phyloP scores from a whole-genome alignment of 2,113 vertebrate species.

The Entomyzon cyanotis region DNA sequence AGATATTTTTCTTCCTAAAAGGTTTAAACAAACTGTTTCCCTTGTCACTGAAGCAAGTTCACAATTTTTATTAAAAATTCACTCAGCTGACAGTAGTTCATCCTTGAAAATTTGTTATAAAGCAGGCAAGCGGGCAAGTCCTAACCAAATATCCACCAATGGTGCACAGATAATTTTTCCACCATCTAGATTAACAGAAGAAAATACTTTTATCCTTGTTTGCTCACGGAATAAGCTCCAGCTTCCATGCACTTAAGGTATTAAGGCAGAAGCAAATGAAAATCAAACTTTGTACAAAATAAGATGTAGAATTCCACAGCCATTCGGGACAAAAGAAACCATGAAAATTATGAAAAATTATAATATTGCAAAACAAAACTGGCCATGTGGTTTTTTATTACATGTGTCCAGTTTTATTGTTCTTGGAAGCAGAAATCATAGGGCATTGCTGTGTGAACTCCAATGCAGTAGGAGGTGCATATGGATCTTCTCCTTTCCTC shows the following conservation, averaged over 20 bases:
- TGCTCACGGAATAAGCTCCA: background rate
- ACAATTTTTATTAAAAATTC: background rate
- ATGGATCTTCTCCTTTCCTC: background rate
- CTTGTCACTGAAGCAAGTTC: background rate
- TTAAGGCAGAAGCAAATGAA: background rate
- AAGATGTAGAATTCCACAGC: background rate
- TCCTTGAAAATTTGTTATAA: background rate
- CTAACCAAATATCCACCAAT: background rate
- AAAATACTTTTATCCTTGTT: background rate
- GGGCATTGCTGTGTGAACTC: background rate
- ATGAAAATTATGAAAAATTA: background rate
- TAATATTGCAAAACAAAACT: background rate
- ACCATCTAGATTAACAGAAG: background rate
- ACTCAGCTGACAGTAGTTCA: background rate
- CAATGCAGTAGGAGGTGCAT: background rate
- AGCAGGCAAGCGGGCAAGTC: background rate
- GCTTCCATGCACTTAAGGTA: fast-evolving
- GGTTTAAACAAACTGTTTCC: background rate
- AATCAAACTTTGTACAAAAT: background rate
- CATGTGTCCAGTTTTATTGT: background rate
- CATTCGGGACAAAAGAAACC: background rate
- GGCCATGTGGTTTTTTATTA: background rate
- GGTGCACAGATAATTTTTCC: background rate
- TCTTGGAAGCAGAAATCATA: background rate
- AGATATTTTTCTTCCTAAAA: background rate